phyloP scores from a whole-genome alignment of 35 echinoderm and acorn worm species.

The Apostichopus japonicus region DNA sequence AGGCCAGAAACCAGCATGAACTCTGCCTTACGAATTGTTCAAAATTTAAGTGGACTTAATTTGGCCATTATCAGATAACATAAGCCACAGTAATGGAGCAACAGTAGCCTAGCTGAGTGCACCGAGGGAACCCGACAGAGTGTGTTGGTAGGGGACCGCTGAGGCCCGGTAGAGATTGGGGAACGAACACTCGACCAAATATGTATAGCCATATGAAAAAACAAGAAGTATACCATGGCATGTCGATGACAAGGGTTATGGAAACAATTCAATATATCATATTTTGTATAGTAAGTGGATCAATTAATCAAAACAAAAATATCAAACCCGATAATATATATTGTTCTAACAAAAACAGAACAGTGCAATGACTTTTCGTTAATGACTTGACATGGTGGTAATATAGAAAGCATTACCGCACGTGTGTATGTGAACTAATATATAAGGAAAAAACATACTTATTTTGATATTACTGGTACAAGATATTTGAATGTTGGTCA shows the following conservation, averaged over 20 bases:
- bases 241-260: not conserved
- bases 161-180: conserved; percentile 10
- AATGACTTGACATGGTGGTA: too few relatives aligned
- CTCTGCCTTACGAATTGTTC: not conserved
- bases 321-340: too few relatives aligned
- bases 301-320: too few relatives aligned
- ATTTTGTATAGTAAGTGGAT: not conserved
- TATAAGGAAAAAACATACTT: too few relatives aligned
- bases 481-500: too few relatives aligned
- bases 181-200: not conserved
- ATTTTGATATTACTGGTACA: too few relatives aligned
- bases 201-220: too few relatives aligned
- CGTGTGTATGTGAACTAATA: too few relatives aligned
- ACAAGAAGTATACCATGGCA: not conserved
- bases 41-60: not conserved
- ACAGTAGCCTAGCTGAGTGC: not conserved
- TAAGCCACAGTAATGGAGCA: not conserved
- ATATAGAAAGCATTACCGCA: too few relatives aligned
- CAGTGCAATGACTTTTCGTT: too few relatives aligned
- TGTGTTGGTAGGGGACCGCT: not conserved
- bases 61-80: not conserved
- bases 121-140: not conserved
- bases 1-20: not conserved
- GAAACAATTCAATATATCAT: conserved; percentile 34
- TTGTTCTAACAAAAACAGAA: too few relatives aligned